Percentiles rank a stretch among this genome's conserved stretches.
Conservation (phyloP, 2,113 vertebrate species). For the Rhinogobius similis region DNA sequence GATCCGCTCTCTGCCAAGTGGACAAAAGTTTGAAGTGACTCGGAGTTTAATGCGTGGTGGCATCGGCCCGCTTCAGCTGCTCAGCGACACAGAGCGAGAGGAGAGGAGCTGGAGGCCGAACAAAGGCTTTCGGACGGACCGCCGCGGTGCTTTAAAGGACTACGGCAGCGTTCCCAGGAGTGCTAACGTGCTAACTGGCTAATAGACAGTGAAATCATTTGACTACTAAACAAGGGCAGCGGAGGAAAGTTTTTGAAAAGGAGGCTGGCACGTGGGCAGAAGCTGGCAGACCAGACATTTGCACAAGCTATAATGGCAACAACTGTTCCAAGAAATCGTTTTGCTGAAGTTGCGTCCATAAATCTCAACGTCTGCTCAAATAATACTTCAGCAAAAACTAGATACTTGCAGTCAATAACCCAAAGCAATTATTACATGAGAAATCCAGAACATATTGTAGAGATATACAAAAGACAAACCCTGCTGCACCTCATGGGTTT, state of each 20-base stretch:
- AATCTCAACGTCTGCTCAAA: not conserved
- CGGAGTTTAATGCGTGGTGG: slow-evolving; percentile 15
- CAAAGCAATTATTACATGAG: not conserved
- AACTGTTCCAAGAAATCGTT: not conserved
- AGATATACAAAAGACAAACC: too few relatives aligned
- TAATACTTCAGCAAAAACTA: not conserved
- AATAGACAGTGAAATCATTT: not conserved
- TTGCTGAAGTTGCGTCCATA: not conserved
- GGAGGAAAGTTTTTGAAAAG: not conserved
- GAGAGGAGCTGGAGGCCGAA: not conserved
- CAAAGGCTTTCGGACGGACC: slow-evolving; percentile 41
- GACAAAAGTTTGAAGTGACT: slow-evolving; percentile 45
- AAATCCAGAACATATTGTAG: not conserved
- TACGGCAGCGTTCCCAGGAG: not conserved
- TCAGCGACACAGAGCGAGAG: not conserved
- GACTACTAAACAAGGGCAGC: not conserved
- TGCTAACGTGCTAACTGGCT: not conserved
- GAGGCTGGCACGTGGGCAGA: not conserved
- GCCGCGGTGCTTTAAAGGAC: slow-evolving; percentile 23
- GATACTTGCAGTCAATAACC: not conserved
- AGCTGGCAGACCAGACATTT: not conserved
- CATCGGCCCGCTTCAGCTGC: slow-evolving; percentile 8
- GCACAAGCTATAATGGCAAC: not conserved
- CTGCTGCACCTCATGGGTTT: not conserved
- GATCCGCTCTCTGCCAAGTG: slow-evolving; percentile 27